phyloP scores from a whole-genome alignment of 2,113 vertebrate genomes.

The Dicaeum eximium region DNA sequence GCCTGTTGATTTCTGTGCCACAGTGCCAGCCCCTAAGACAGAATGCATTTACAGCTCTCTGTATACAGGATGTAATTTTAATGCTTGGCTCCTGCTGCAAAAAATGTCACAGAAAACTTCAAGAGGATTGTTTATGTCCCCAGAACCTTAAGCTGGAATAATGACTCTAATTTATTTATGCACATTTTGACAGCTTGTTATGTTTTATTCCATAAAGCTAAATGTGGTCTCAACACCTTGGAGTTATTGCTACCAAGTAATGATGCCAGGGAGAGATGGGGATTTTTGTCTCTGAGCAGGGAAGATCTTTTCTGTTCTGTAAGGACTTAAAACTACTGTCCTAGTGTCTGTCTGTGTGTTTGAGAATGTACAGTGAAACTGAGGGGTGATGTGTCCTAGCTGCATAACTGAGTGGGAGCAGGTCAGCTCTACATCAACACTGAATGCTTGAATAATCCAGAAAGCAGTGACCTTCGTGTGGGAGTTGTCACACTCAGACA shows the following conservation, averaged over 20 bases:
- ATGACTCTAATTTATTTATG: slow-evolving; percentile 54
- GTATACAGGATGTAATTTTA: slow-evolving; percentile 26
- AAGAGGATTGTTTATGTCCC: slow-evolving; percentile 47
- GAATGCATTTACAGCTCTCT: slow-evolving; percentile 32
- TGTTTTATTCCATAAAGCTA: slow-evolving; percentile 38
- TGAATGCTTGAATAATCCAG: background rate
- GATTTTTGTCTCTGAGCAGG: background rate
- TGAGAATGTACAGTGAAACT: background rate
- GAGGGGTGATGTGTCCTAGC: background rate
- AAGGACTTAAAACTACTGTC: background rate
- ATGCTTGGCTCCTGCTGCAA: slow-evolving; percentile 31
- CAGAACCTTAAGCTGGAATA: slow-evolving; percentile 50
- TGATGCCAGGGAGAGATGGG: background rate
- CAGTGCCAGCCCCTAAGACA: slow-evolving; percentile 18
- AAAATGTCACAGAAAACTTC: slow-evolving; percentile 33
- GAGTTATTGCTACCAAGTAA: background rate
- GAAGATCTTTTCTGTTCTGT: background rate
- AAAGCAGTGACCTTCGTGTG: background rate
- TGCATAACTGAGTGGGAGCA: background rate
- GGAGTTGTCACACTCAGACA: background rate
- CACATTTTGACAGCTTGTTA: slow-evolving; percentile 45
- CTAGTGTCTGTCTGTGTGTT: background rate
- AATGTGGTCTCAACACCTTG: slow-evolving; percentile 34
- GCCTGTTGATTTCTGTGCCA: background rate
- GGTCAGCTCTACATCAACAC: background rate